Base-by-base conservation (phyloP, 1,140 invertebrate species). In the Teleopsis dalmanni region DNA sequence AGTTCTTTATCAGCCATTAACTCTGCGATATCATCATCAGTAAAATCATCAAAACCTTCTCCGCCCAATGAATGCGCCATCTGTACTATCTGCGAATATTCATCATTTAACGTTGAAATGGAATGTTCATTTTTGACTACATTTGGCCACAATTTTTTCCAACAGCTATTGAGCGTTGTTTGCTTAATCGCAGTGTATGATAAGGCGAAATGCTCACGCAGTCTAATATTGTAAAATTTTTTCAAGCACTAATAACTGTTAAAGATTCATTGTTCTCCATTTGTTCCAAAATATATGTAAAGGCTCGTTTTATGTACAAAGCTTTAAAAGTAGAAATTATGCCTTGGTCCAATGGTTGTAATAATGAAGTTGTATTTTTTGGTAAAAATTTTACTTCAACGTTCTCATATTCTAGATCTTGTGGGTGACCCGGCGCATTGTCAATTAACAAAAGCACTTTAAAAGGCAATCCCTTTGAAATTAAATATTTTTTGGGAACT, bases 371-470 rank as follows among this genome's bases (percentile, higher is more conserved):
- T 45, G 42, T 45, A 18, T 42, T 45, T 45, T 31, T 31, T 18
- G 42, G 42, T 14, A 45, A 73, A 59, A 72, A 76, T 33, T 58
- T 48, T 5, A 76, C 51, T 56, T 71, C 62, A 4, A 75, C 57
- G 52, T 70, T 61, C 49, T 51, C 55, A 43, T 65, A 48, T 44
- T 47, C 47, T 52, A 52, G 35, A 45, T 58, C 38, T 38, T 22
- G 41, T 46, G 56, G 54, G 57, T 76, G 73, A 35, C 62, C 54
- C 31, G 66, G 52, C 43, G 62, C 67, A 53, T 73, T 76, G 52
- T 76, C 74, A 4, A 76, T 50, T 43, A 76, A 50, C 26, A 77
- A 54, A 13, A 75, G 43, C 45, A 71, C 61, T 62, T 74, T 72
- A 57, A 68, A 73, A 16, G 56, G 54, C 18, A 73, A 51, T 53